Evolutionary conservation across 2,113 vertebrate species (phyloP).

Genomic region (Vidua macroura): DNA sequence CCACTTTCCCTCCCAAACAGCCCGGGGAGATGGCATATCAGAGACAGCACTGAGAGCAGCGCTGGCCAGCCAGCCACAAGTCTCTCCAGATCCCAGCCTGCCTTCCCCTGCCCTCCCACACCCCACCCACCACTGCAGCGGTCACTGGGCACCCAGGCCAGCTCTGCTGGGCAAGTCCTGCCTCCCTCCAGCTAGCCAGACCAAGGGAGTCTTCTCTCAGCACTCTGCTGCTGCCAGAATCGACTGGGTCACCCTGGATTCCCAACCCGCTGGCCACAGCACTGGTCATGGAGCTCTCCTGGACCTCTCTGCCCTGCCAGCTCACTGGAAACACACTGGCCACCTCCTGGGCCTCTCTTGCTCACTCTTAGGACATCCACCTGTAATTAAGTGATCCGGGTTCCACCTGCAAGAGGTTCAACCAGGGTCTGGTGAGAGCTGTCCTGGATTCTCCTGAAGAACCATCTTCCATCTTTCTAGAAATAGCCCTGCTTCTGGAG

Average conservation of each 20-base stretch:
- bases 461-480: not conserved
- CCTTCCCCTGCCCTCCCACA: not conserved
- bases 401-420: not conserved
- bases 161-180: not conserved
- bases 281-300: not conserved
- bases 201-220: not conserved
- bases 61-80: slow-evolving; percentile 16
- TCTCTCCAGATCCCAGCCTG: not conserved
- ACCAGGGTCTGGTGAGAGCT: not conserved
- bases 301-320: not conserved
- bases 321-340: not conserved
- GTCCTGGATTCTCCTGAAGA: not conserved
- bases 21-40: slow-evolving; percentile 13
- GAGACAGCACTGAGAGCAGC: not conserved
- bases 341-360: not conserved
- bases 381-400: not conserved
- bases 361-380: not conserved
- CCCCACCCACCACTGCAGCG: not conserved
- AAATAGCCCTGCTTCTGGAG: slow-evolving; percentile 3
- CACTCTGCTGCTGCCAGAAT: not conserved
- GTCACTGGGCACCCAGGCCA: not conserved
- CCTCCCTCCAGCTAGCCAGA: not conserved
- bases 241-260: rapidly evolving
- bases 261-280: not conserved
- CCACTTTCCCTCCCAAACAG: slow-evolving; percentile 18